A percentile compares a stretch with the other conserved stretches of the same genome.
These are phyloP conservation scores for Delia radicum DNA, from an alignment of 1,140 invertebrate genomes.

Conservation along the genomic window DNA sequence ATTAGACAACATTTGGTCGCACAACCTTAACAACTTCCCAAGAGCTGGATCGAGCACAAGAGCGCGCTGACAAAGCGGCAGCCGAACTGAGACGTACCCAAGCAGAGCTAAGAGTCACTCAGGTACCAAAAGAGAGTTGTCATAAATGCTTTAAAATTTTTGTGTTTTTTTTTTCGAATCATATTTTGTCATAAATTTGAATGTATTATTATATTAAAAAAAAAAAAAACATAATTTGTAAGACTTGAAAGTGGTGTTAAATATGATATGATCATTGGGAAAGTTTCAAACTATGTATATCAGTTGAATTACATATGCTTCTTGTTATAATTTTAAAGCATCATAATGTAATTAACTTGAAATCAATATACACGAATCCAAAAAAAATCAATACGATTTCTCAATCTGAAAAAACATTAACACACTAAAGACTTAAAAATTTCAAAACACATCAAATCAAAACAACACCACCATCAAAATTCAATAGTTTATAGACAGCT, in stretches of 20 bases:
- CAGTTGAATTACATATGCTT: constrained; percentile 8
- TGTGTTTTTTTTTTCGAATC: not conserved
- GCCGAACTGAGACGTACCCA: constrained; percentile 82
- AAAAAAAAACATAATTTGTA: not conserved
- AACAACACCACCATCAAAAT: not conserved
- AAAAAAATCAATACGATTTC: not conserved
- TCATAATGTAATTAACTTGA: constrained; percentile 1
- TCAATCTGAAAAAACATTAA: not conserved
- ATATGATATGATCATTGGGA: constrained; percentile 17
- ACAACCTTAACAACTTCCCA: constrained; percentile 72
- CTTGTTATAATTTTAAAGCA: constrained; percentile 17
- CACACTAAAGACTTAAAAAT: not conserved
- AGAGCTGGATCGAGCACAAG: constrained; percentile 81
- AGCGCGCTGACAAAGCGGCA: constrained; percentile 81
- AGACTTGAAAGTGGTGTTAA: constrained; percentile 29
- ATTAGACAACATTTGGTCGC: constrained; percentile 73
- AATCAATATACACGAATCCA: not conserved
- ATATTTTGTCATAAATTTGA: constrained; percentile 9
- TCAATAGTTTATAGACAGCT: constrained; percentile 18
- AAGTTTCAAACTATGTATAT: not conserved
- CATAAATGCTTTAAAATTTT: not conserved
- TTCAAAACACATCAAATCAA: not conserved
- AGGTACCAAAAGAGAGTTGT: constrained; percentile 52
- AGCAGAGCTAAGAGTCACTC: constrained; percentile 80
- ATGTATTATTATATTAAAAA: not conserved